Evolutionary conservation across 2,888 invertebrate species (phyloP), one percentile per base, ranked within the genome.

Genomic region (Chesias legatella): DNA sequence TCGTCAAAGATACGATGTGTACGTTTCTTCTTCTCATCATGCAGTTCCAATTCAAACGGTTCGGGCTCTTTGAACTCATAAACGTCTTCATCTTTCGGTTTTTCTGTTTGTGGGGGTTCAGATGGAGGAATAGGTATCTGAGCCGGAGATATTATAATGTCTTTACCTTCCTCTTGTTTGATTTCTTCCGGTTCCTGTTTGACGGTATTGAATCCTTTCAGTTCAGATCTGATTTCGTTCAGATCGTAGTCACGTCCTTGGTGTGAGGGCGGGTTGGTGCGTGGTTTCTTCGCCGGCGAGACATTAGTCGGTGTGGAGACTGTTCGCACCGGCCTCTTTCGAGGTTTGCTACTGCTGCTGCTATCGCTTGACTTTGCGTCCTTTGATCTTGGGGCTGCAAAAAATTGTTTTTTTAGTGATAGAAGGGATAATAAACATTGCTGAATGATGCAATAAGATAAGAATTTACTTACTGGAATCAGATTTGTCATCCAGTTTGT

Each of bases 31-130:
- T 88, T 89, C 53, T 89, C 84, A 58, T 90, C 82, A 38, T 94
- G 90, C 6, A 93, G 90, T 76, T 95, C 95, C 55, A 95, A 91
- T 70, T 95, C 95, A 66, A 95, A 95, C 0, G 95, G 95, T 73
- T 96, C 95, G 0, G 95, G 95, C 73, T 96, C 95, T 73, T 95
- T 95, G 67, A 96, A 96, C 74, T 96, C 95, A 65, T 96, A 96
- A 45, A 95, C 92, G 67, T 96, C 95, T 58, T 89, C 89, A 0
- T 86, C 60, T 60, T 85, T 82, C 54, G 40, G 26, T 8, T 88
- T 88, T 6, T 83, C 82, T 3, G 70, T 60, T 22, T 71, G 73
- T 8, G 65, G 49, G 2, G 67, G 63, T 47, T 78, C 79, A 3
- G 67, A 28, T 0, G 67, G 53, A 1, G 70, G 53, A 1, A 56